Base-by-base conservation (phyloP, 2,888 invertebrate species). In the Drosophila barbarae region DNA sequence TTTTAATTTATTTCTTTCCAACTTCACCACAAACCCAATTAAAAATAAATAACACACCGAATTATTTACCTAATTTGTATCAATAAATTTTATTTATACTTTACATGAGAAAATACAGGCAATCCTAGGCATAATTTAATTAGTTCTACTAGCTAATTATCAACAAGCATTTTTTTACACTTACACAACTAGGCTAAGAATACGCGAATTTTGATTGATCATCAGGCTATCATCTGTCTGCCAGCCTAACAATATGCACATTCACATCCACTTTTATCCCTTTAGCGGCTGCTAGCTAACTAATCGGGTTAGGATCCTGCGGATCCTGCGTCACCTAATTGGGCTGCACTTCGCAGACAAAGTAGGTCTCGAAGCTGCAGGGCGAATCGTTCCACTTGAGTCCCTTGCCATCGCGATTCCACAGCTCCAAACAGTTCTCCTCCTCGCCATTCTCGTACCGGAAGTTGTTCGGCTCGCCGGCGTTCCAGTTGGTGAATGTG, bases 301-400 rank as follows among this genome's bases (percentile, higher is more conserved):
- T 64, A 64, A 64, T 54, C 44, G 26, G 30, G 18, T 7, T 18
- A 47, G 15, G 49, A 51, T 60, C 58, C 10, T 30, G 30, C 30
- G 32, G 46, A 51, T 60, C 58, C 35, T 32, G 50, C 26, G 21
- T 10, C 18, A 12, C 69, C 35, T 51, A 84, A 68, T 83, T 88
- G 63, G 88, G 86, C 72, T 90, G 93, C 75, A 95, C 95, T 92
- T 97, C 96, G 89, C 97, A 97, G 57, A 97, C 95, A 90, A 97
- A 97, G 90, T 92, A 97, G 2, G 97, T 97, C 90, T 96, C 96
- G 86, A 97, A 97, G 71, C 96, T 96, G 89, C 97, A 97, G 0
- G 97, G 96, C 0, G 96, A 96, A 88, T 97, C 97, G 90, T 97
- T 97, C 96, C 96, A 97, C 87, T 96, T 96, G 13, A 97, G 91